These are phyloP conservation scores for Ictalurus punctatus DNA, from an alignment of 2,113 vertebrate genomes.

Conservation along the genomic window DNA sequence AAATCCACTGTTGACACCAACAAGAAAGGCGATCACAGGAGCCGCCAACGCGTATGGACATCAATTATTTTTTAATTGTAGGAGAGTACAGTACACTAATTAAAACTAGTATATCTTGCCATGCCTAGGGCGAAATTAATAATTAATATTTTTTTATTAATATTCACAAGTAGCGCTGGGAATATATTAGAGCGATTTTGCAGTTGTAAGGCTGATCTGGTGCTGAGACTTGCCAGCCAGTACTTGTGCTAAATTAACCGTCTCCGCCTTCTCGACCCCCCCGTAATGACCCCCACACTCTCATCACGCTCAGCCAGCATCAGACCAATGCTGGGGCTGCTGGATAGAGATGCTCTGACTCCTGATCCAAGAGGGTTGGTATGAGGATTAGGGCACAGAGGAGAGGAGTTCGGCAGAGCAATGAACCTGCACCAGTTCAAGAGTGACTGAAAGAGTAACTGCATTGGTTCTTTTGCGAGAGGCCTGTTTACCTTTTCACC, in stretches of 20 bases:
- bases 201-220: conserved; percentile 88
- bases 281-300: not conserved
- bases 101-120: conserved; percentile 99
- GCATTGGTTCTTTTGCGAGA: not conserved
- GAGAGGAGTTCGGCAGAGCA: conserved; percentile 38
- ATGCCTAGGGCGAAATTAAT: conserved; percentile 99
- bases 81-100: conserved; percentile 99
- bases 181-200: conserved; percentile 99
- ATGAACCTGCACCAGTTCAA: conserved; percentile 39
- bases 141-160: conserved; percentile 99
- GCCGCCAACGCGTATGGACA: conserved; percentile 91
- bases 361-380: conserved; percentile 52
- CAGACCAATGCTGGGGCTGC: conserved; percentile 15
- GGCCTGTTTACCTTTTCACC: not conserved
- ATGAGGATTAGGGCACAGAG: conserved; percentile 37
- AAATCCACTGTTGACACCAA: conserved; percentile 90
- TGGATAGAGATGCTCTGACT: conserved; percentile 47
- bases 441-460: not conserved
- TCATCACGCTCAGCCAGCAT: conserved; percentile 2
- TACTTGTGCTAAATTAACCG: conserved; percentile 69
- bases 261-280: conserved; percentile 48
- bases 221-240: conserved; percentile 74
- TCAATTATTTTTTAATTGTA: conserved; percentile 99
- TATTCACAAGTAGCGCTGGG: conserved; percentile 99
- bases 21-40: conserved; percentile 90